Evolutionary conservation across 2,888 invertebrate species (phyloP).

Genomic region (Napeogenes inachia): DNA sequence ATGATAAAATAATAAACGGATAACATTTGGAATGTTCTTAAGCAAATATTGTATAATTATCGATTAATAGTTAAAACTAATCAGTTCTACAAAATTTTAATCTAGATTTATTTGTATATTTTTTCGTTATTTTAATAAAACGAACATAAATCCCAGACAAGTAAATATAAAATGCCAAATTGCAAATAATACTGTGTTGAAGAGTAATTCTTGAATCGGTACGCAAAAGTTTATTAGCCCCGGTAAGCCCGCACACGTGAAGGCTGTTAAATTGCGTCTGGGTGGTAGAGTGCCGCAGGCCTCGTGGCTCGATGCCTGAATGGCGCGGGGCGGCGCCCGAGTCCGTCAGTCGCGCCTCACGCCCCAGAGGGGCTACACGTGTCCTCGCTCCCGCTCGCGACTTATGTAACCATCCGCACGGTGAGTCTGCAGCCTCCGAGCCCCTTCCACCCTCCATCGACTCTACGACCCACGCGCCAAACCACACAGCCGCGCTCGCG

Average conservation of each 20-base stretch:
- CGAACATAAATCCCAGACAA: constrained; percentile 5
- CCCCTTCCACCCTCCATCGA: constrained; percentile 59
- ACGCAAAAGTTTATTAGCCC: constrained; percentile 63
- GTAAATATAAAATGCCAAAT: constrained; percentile 3
- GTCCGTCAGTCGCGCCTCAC: constrained; percentile 67
- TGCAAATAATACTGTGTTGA: constrained; percentile 16
- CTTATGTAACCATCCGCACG: constrained; percentile 76
- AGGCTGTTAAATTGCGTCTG: constrained; percentile 67
- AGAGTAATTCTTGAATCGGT: constrained; percentile 50
- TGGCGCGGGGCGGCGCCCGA: constrained; percentile 71
- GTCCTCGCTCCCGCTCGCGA: constrained; percentile 62
- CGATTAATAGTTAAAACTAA: too few species aligned
- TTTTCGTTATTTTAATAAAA: background rate
- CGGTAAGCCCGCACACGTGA: constrained; percentile 53
- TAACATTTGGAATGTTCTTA: too few species aligned
- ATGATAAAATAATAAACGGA: too few species aligned
- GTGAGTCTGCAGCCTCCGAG: constrained; percentile 71
- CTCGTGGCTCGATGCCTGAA: constrained; percentile 46
- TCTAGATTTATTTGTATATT: background rate
- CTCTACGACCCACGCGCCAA: constrained; percentile 41
- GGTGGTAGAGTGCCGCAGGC: constrained; percentile 42
- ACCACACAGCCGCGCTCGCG: constrained; percentile 37
- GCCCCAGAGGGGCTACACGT: constrained; percentile 72
- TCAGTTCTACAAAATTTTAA: too few species aligned
- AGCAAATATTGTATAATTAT: too few species aligned